Evolutionary conservation across 2,888 invertebrate genomes (phyloP), one percentile per base, ranked within the genome.

Genomic region (Drosophila barbarae): DNA sequence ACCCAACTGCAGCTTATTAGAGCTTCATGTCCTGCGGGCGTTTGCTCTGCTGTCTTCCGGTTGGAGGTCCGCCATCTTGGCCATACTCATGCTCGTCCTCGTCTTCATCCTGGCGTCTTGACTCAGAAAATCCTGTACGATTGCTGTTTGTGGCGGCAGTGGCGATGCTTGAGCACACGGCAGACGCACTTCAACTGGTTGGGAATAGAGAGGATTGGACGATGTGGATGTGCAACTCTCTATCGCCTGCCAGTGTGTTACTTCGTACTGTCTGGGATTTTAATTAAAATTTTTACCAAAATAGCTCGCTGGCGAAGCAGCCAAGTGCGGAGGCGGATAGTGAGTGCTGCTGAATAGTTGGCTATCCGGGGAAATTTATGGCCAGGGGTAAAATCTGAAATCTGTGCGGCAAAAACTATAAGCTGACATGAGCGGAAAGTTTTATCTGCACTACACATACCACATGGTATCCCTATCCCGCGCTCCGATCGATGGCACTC

Each of bases 221-320:
- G 65, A 2, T 8, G 47, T 36, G 47, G 35, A 47, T 32, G 51
- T 51, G 44, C 34, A 18, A 38, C 41, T 57, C 55, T 39, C 38
- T 42, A 52, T 57, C 69, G 51, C 69, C 69, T 51, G 59, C 72
- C 41, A 41, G 72, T 68, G 63, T 80, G 80, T 77, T 75, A 79
- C 83, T 42, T 42, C 26, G n/a, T 28, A 26, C 42, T 83, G 83
- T 79, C 79, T 79, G 75, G 73, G 81, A 81, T 79, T 79, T 79
- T 79, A 79, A 79, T 83, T 79, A 79, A 79, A 79, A 79, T 79
- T 83, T 80, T 79, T 79, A 64, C 80, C 50, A 65, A 79, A 79
- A 83, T 80, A 79, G 80, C 77, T 80, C 26, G 50, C 23, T 4
- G 28, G 34, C 53, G 13, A 18, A 15, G 21, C 42, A 8, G 9